Percentiles rank a stretch among this genome's conserved stretches.
These are phyloP conservation scores for Tamandua tetradactyla DNA, from an alignment of 2,797 vertebrate genomes.

Conservation along the genomic window DNA sequence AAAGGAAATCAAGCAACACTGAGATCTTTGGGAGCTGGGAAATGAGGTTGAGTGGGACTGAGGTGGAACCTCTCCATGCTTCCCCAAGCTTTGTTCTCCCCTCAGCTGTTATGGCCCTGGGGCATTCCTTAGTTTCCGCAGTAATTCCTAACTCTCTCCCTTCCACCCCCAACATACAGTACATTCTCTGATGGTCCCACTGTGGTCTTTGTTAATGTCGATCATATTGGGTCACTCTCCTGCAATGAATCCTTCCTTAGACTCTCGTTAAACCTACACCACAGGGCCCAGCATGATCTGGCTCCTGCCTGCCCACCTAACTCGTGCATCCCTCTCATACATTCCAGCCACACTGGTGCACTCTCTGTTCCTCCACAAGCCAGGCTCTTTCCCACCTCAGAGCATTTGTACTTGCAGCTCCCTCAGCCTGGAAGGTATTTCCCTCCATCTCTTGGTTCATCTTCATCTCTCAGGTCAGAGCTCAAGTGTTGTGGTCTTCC, in stretches of 20 bases:
- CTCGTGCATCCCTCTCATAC: not conserved
- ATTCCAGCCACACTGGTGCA: not conserved
- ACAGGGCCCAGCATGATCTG: not conserved
- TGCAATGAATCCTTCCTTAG: not conserved
- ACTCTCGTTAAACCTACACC: not conserved
- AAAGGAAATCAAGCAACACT: not conserved
- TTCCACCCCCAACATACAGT: no score
- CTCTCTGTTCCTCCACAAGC: not conserved
- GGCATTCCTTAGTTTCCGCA: not conserved
- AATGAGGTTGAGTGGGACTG: not conserved
- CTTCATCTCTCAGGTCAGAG: not conserved
- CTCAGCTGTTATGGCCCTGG: not conserved
- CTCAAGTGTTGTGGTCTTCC: not conserved
- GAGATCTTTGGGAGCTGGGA: not conserved
- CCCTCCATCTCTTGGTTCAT: not conserved
- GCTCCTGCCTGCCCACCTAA: not conserved
- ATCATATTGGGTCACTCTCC: not conserved
- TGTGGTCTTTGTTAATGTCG: not conserved
- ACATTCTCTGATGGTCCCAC: fast-evolving
- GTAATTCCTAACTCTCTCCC: not conserved
- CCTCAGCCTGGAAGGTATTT: not conserved
- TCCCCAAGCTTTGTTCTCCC: not conserved
- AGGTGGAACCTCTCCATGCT: not conserved
- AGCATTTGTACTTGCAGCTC: not conserved
- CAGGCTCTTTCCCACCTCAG: not conserved